Conservation (phyloP, 1,140 invertebrate species). For the Camponotus pennsylvanicus region DNA sequence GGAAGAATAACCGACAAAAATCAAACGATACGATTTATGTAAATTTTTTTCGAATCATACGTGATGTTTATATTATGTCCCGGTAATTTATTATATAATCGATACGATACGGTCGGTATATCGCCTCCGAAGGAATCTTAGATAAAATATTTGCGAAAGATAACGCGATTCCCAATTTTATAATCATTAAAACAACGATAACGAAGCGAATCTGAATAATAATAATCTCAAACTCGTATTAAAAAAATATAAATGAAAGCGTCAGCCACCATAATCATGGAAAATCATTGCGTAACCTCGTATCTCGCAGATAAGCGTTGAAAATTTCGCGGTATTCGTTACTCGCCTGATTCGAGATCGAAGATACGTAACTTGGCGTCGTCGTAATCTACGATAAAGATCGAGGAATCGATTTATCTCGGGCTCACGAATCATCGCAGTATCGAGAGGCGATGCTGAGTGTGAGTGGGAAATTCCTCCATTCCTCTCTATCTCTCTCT, state of each 20-base stretch:
- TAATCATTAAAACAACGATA: background rate
- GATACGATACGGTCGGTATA: no score
- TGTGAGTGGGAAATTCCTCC: no score
- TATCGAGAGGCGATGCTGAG: background rate
- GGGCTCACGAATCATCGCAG: constrained; percentile 3
- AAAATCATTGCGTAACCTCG: background rate
- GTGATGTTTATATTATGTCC: no score
- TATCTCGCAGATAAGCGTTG: background rate
- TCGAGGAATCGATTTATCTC: constrained; percentile 12
- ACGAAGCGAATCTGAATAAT: background rate
- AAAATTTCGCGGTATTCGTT: constrained; percentile 21
- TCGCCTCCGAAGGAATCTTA: no score
- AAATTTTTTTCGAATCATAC: no score
- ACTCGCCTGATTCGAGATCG: constrained; percentile 20
- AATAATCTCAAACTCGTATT: background rate
- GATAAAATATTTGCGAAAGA: background rate
- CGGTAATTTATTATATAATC: no score
- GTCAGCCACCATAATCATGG: background rate
- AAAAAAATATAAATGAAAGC: background rate
- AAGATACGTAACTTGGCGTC: constrained; percentile 1
- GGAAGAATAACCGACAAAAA: background rate
- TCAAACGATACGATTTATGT: background rate
- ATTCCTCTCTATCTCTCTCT: background rate
- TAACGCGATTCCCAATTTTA: background rate
- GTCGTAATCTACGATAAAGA: background rate